These are phyloP conservation scores for Calycopis cecrops DNA, from an alignment of 1,140 invertebrate species.

Conservation along the genomic window DNA sequence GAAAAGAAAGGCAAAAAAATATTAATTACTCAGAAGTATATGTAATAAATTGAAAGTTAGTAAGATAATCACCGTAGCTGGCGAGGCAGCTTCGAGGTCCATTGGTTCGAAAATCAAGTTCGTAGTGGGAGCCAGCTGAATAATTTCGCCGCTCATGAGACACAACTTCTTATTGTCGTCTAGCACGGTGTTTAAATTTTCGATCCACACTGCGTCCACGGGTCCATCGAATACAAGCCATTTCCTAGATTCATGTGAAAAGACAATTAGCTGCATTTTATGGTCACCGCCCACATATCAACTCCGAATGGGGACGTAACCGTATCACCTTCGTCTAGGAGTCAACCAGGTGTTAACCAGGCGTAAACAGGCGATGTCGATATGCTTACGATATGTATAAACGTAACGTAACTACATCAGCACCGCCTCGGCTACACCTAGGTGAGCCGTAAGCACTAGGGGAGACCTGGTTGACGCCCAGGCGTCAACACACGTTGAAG, in stretches of 20 bases:
- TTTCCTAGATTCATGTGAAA: conserved; percentile 78
- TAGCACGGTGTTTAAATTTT: conserved; percentile 97
- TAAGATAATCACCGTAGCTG: conserved; percentile 81
- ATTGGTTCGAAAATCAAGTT: conserved; percentile 97
- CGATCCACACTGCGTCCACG: conserved; percentile 97
- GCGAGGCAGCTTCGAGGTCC: conserved; percentile 95
- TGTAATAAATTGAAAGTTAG: background rate
- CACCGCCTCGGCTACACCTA: no score
- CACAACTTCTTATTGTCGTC: conserved; percentile 98
- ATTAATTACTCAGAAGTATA: background rate
- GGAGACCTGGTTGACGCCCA: no score
- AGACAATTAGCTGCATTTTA: background rate
- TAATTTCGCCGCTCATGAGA: conserved; percentile 95
- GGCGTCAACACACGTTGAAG: no score
- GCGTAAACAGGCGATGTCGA: no score
- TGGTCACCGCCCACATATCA: background rate
- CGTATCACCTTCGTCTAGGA: no score
- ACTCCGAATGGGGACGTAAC: no score
- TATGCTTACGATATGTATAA: no score
- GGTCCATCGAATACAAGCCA: conserved; percentile 98
- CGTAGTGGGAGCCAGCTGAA: conserved; percentile 91
- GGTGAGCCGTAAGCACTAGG: no score
- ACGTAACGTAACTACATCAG: no score
- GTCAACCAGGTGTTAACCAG: no score
- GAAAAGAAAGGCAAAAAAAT: no score